These are phyloP conservation scores for Anoplophora glabripennis DNA, from an alignment of 1,140 invertebrate genomes.

Conservation along the genomic window DNA sequence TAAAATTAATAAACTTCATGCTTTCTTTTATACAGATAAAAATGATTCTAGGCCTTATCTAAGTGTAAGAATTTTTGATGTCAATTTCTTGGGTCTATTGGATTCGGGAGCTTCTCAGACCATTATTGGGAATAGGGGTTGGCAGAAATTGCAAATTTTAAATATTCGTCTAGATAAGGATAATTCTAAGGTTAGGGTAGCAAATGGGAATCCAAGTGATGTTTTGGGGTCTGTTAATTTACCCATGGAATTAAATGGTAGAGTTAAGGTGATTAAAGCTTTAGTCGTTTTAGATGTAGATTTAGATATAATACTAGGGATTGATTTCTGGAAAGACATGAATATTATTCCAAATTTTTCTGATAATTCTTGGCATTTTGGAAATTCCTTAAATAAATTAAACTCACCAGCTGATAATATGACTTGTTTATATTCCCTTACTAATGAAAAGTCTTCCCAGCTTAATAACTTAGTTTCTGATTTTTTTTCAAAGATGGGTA, in stretches of 20 bases:
- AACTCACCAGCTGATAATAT: not conserved
- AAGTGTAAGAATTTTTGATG: not conserved
- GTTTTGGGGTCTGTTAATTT: not conserved
- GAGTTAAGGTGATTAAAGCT: not conserved
- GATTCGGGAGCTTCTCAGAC: slow-evolving; percentile 8
- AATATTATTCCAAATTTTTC: not conserved
- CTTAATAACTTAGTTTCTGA: too few relatives aligned
- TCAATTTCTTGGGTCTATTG: not conserved
- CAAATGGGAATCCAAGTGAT: not conserved
- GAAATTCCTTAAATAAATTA: not conserved
- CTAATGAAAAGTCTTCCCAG: too few relatives aligned
- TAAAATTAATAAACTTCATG: not conserved
- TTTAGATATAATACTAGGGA: not conserved
- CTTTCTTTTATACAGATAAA: not conserved
- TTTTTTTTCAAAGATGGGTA: too few relatives aligned
- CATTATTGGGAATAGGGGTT: not conserved
- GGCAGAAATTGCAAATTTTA: not conserved
- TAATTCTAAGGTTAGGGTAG: too few relatives aligned
- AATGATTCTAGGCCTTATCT: slow-evolving; percentile 6
- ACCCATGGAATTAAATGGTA: not conserved
- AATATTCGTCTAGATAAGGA: too few relatives aligned
- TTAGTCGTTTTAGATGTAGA: not conserved
- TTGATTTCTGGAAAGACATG: not conserved
- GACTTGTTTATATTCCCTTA: too few relatives aligned
- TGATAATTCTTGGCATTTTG: not conserved